A percentile compares a stretch with the other conserved stretches of the same genome.
Evolutionary conservation across 2,113 vertebrate genomes (phyloP).

Genomic region (Corynorhinus townsendii): DNA sequence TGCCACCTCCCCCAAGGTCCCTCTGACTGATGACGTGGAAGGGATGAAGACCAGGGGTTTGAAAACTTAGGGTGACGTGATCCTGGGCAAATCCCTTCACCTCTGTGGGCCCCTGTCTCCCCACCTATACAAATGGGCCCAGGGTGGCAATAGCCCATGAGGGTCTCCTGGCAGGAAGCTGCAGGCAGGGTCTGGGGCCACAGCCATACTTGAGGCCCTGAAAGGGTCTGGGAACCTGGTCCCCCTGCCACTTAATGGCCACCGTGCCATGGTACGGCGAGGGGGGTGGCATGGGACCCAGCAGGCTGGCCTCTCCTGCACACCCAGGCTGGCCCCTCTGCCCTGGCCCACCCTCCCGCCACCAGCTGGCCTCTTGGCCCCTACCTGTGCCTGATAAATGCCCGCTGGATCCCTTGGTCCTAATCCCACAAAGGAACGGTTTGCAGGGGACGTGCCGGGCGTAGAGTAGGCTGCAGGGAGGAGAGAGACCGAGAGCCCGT

Average conservation of each 20-base stretch:
- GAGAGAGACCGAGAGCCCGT: constrained; percentile 78
- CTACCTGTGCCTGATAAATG: constrained; percentile 97
- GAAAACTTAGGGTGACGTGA: neutral
- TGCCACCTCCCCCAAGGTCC: neutral
- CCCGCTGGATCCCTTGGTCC: constrained; percentile 92
- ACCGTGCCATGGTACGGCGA: neutral
- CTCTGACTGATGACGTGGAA: neutral
- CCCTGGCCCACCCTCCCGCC: constrained; percentile 56
- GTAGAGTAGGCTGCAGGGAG: constrained; percentile 91
- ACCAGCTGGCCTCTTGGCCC: constrained; percentile 72
- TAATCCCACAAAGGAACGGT: constrained; percentile 95
- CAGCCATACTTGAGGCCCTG: neutral
- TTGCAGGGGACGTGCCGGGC: constrained; percentile 94
- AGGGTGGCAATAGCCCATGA: neutral
- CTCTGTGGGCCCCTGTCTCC: constrained; percentile 13
- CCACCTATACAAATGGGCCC: neutral
- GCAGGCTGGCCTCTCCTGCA: neutral
- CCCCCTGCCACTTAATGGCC: neutral
- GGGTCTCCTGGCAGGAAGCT: rapidly evolving
- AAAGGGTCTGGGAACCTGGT: neutral
- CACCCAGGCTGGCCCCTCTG: constrained; percentile 32
- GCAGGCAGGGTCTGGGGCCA: neutral
- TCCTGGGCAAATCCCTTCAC: neutral
- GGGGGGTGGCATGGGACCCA: neutral
- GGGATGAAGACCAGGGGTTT: neutral